Percentiles rank a stretch among this genome's conserved stretches.
phyloP scores from a whole-genome alignment of 2,113 vertebrate species.

The Carettochelys insculpta region DNA sequence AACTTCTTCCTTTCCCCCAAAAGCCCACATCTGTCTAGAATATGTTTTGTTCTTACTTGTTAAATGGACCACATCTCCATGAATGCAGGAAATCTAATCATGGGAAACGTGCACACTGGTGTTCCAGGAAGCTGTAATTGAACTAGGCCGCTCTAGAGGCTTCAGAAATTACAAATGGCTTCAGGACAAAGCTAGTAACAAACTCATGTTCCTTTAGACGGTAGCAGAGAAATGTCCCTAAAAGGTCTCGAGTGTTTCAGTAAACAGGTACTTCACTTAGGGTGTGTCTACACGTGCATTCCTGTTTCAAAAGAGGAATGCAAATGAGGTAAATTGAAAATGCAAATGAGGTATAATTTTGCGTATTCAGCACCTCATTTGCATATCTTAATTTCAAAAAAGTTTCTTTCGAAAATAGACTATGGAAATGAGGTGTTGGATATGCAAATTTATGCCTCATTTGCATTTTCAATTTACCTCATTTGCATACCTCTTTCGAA shows the following conservation, averaged over 20 bases:
- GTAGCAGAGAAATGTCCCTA: background rate
- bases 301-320: too few relatives aligned
- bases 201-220: background rate
- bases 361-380: too few relatives aligned
- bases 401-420: too few relatives aligned
- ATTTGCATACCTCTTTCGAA: too few relatives aligned
- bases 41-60: background rate
- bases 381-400: too few relatives aligned
- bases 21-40: background rate
- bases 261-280: background rate
- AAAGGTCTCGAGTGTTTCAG: background rate
- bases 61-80: background rate
- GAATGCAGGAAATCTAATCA: background rate
- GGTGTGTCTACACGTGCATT: too few relatives aligned
- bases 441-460: too few relatives aligned
- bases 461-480: too few relatives aligned
- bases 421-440: too few relatives aligned
- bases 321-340: too few relatives aligned
- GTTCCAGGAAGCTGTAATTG: background rate
- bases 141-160: background rate
- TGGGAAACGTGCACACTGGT: background rate
- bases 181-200: background rate
- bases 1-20: background rate
- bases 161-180: background rate
- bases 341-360: too few relatives aligned